Evolutionary conservation across 2,113 vertebrate species (phyloP).

Genomic region (Anguilla rostrata): DNA sequence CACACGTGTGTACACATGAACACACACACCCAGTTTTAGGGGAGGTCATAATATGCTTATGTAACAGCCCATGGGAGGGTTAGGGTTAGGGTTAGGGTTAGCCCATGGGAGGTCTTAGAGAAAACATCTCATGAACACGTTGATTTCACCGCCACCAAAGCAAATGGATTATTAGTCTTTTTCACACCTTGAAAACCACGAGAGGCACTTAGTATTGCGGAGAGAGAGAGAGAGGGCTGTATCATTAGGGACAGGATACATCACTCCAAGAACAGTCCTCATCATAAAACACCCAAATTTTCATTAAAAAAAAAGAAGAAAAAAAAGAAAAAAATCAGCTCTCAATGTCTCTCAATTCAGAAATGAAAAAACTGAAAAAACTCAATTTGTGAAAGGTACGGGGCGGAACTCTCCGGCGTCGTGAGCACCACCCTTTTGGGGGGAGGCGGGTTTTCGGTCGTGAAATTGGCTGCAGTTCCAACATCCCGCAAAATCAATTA

Average conservation of each 20-base stretch:
- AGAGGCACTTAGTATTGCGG: background rate
- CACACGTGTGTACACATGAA: background rate
- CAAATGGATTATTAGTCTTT: background rate
- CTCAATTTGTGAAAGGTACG: background rate
- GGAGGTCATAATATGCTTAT: background rate
- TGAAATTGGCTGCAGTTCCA: constrained; percentile 24
- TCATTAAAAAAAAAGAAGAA: background rate
- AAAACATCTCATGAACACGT: too few relatives aligned
- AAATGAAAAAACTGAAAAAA: background rate
- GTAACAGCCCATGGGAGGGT: background rate
- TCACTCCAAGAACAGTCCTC: too few relatives aligned
- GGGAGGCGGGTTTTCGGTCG: constrained; percentile 9
- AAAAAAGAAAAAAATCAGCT: too few relatives aligned
- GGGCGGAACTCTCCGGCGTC: background rate
- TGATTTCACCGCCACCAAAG: background rate
- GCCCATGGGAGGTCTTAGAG: background rate
- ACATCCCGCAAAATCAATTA: constrained; percentile 22
- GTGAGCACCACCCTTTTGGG: constrained; percentile 5
- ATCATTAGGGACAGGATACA: too few relatives aligned
- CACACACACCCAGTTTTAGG: background rate
- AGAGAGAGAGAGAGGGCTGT: background rate
- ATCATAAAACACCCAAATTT: background rate
- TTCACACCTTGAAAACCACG: background rate
- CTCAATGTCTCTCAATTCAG: constrained; percentile 12
- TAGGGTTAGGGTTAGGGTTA: too few relatives aligned